Conservation (phyloP, 2,888 invertebrate genomes). For the Molorchus minor region DNA sequence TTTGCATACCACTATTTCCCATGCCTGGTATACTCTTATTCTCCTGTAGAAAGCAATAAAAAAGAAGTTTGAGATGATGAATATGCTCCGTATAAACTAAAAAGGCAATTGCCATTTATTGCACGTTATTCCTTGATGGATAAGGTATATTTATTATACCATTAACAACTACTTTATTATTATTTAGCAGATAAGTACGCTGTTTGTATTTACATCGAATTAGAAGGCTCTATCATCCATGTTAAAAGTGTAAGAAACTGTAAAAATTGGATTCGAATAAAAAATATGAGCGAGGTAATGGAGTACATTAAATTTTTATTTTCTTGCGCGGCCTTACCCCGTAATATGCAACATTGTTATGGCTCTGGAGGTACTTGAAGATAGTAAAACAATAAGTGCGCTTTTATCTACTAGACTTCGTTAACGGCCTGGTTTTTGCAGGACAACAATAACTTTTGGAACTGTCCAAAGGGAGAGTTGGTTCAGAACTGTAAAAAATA, state of each 20-base stretch:
- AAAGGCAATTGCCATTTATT: not conserved
- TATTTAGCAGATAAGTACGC: conserved; percentile 4
- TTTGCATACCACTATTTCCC: too few species aligned
- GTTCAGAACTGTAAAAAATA: too few species aligned
- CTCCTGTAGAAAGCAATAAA: too few species aligned
- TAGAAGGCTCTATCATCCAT: not conserved
- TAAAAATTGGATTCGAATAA: conserved; percentile 16
- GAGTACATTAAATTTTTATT: conserved; percentile 7
- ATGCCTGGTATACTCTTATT: too few species aligned
- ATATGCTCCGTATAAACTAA: not conserved
- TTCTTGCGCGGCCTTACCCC: not conserved
- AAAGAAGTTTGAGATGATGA: too few species aligned
- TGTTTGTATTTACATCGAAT: conserved; percentile 1
- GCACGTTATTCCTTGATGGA: not conserved
- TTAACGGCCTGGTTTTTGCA: too few species aligned
- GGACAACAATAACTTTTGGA: too few species aligned
- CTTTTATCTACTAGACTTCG: too few species aligned
- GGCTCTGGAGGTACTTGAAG: not conserved
- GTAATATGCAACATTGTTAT: conserved; percentile 7
- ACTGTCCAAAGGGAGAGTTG: too few species aligned
- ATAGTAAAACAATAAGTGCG: too few species aligned
- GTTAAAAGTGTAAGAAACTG: not conserved
- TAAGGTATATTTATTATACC: conserved; percentile 1
- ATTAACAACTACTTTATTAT: not conserved
- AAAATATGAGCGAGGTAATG: conserved; percentile 10